Conservation (phyloP, 2,797 vertebrate genomes). For the Ctenosaura bakeri region DNA sequence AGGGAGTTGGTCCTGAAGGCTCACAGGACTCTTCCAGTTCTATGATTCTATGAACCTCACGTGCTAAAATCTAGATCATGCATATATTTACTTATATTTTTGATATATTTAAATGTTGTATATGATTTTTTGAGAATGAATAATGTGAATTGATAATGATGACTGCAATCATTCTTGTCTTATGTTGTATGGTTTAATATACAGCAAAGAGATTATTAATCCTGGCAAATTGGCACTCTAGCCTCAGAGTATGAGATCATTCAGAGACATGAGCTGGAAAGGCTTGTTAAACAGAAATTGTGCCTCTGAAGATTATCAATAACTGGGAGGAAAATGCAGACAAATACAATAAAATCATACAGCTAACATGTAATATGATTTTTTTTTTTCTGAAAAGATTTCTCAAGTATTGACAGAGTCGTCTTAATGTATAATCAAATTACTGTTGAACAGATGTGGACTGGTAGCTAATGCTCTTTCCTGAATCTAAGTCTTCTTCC, state of each 20-base stretch:
- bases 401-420: constrained; percentile 30
- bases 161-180: neutral
- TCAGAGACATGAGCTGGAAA: constrained; percentile 20
- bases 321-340: constrained; percentile 55
- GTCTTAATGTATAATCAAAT: constrained; percentile 60
- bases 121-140: neutral
- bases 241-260: constrained; percentile 5
- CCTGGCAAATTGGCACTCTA: constrained; percentile 11
- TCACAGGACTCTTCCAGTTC: neutral
- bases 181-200: constrained; percentile 19
- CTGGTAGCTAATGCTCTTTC: constrained; percentile 50
- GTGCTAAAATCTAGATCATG: neutral
- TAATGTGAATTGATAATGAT: neutral
- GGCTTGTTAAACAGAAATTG: constrained; percentile 33
- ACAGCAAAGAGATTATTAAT: neutral
- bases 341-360: constrained; percentile 50
- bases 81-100: constrained; percentile 3
- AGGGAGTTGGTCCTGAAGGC: neutral
- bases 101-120: neutral
- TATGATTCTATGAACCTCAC: neutral
- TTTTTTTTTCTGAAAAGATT: constrained; percentile 28
- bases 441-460: constrained; percentile 46
- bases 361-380: constrained; percentile 44
- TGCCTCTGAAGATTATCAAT: constrained; percentile 43
- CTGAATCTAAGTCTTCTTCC: constrained; percentile 32